These are phyloP conservation scores for Osedax frankpressi DNA, from an alignment of 2,888 invertebrate species.

Conservation along the genomic window DNA sequence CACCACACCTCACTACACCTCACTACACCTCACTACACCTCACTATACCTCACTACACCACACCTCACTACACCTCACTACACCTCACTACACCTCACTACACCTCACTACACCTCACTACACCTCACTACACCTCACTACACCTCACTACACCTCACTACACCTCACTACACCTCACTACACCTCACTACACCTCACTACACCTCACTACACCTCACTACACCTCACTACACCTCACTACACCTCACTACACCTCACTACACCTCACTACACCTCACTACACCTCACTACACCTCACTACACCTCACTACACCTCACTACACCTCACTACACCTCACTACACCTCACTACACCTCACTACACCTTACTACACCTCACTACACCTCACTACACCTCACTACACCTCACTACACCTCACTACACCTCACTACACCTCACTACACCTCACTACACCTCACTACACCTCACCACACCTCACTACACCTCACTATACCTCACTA, in stretches of 20 bases:
- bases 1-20: constrained; percentile 13
- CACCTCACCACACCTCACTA: too few relatives aligned
- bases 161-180: constrained; percentile 3
- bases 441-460: too few relatives aligned
- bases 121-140: background rate
- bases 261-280: too few relatives aligned
- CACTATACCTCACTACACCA: background rate
- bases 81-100: background rate
- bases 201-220: too few relatives aligned
- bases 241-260: too few relatives aligned
- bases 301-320: too few relatives aligned
- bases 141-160: background rate
- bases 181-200: background rate
- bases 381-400: background rate
- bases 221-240: background rate
- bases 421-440: background rate
- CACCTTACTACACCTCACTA: background rate
- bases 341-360: constrained; percentile 2
- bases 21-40: constrained; percentile 9
- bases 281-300: too few relatives aligned
- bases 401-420: background rate
- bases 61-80: background rate
- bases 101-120: background rate
- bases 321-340: background rate
- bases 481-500: background rate